Evolutionary conservation across 2,797 vertebrate species (phyloP), one percentile per base, ranked within the genome.

Genomic region (Rhyacichthys aspro): DNA sequence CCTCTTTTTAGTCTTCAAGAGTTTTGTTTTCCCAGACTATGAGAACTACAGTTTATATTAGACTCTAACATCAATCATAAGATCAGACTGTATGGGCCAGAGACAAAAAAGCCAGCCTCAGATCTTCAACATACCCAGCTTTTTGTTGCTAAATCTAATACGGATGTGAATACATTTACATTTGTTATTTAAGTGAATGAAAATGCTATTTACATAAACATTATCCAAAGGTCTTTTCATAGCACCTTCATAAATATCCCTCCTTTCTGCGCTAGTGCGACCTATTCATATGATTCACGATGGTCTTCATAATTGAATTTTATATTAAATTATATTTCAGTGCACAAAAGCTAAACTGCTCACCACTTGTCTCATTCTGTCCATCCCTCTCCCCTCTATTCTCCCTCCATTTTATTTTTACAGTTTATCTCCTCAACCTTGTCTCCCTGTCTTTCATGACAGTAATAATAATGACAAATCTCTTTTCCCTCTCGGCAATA

Each of bases 401-500:
- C 23, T 28, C 2, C 34, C 6, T 50, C 43, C 7, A 3, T 34
- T 66, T 54, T 57, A 9, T 62, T 60, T 77, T 59, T 61, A 55
- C 41, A 59, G 57, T 74, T 67, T 50, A 74, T 75, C 64, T 74
- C 50, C 52, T 67, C 53, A 59, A 53, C 61, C 17, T 34, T 55
- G 23, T 66, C 28, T 72, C 15, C 44, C 38, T 34, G 53, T 61
- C 19, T 52, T 58, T 72, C 72, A 79, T 76, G 23, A 44, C 49
- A 49, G 55, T 76, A 48, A 75, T 80, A 78, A 76, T 66, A 70
- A 77, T 80, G 64, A 76, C 71, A 67, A 78, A 67, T 71, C n/a
- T 58, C 12, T 72, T 72, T 64, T 59, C 39, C 59, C 68, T 69
- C 16, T 57, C 43, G 66, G 67, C 69, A 77, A 80, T 76, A 75